Percentiles rank a stretch among this genome's conserved stretches.
Conservation (phyloP, 1,140 invertebrate species). For the Potamilus streckersoni region DNA sequence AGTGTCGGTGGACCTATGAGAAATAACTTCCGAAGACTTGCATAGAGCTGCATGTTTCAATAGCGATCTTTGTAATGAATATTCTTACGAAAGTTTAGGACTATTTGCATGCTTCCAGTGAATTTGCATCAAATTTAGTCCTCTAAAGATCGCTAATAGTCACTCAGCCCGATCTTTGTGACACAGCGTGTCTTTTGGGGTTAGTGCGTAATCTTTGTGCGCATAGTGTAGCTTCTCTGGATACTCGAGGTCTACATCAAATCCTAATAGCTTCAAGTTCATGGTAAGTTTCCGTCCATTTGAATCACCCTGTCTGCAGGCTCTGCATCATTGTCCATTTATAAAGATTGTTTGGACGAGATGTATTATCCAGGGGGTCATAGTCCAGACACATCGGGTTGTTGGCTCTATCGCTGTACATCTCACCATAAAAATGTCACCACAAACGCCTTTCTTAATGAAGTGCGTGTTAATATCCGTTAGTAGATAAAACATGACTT, state of each 20-base stretch:
- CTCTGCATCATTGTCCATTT: slow-evolving; percentile 56
- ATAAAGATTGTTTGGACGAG: slow-evolving; percentile 25
- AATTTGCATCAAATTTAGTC: not conserved
- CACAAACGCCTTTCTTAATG: slow-evolving; percentile 24
- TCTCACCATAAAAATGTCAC: slow-evolving; percentile 20
- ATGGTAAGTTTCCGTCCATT: slow-evolving; percentile 56
- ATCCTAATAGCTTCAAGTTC: slow-evolving; percentile 58
- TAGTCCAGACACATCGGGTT: not conserved
- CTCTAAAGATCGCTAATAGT: not conserved
- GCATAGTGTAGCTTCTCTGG: slow-evolving; percentile 67
- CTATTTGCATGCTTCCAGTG: slow-evolving; percentile 28
- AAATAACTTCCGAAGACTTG: slow-evolving; percentile 22
- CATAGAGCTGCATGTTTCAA: slow-evolving; percentile 15
- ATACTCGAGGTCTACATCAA: slow-evolving; percentile 68
- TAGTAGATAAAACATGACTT: not conserved
- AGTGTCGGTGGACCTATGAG: slow-evolving; percentile 15
- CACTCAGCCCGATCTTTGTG: not conserved
- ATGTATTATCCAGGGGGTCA: slow-evolving; percentile 37
- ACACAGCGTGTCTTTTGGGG: slow-evolving; percentile 57
- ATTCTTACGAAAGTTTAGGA: slow-evolving; percentile 34
- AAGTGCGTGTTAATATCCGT: slow-evolving; percentile 21
- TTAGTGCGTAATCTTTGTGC: slow-evolving; percentile 71
- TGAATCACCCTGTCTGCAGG: slow-evolving; percentile 49
- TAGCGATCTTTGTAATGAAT: slow-evolving; percentile 36
- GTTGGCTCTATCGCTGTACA: not conserved